These are phyloP conservation scores for Leptodirus hochenwartii DNA, from an alignment of 2,888 invertebrate genomes.

Conservation along the genomic window DNA sequence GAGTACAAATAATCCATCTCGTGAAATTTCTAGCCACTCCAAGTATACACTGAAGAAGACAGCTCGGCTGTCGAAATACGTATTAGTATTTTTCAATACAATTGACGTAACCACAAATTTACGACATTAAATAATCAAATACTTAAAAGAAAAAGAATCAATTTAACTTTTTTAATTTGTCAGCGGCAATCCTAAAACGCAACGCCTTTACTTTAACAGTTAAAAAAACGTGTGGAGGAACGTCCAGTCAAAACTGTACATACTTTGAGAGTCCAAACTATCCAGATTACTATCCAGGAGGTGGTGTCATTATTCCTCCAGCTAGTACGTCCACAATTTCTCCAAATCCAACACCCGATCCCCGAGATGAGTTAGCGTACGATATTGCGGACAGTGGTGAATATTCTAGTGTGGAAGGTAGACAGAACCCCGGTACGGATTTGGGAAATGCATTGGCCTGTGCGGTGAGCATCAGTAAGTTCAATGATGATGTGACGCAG, in stretches of 20 bases:
- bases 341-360: constrained; percentile 16
- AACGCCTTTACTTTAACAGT: constrained; percentile 28
- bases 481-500: constrained; percentile 41
- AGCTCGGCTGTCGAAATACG: no score
- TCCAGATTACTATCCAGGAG: constrained; percentile 30
- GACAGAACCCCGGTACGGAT: constrained; percentile 8
- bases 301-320: constrained; percentile 17
- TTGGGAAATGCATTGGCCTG: constrained; percentile 39
- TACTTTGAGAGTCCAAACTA: constrained; percentile 59
- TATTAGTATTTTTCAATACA: no score
- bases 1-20: no score
- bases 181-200: background rate
- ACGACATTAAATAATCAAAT: constrained; percentile 5
- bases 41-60: no score
- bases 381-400: background rate
- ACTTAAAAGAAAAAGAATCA: background rate
- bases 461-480: constrained; percentile 40
- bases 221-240: constrained; percentile 45
- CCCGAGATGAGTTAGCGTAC: constrained; percentile 4
- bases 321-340: constrained; percentile 6
- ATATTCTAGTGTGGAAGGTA: no score
- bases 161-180: background rate
- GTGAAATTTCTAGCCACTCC: no score
- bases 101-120: no score
- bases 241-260: constrained; percentile 38